Base-by-base conservation (phyloP, 2,797 vertebrate genomes). In the Enteromius afrohamiltoni region DNA sequence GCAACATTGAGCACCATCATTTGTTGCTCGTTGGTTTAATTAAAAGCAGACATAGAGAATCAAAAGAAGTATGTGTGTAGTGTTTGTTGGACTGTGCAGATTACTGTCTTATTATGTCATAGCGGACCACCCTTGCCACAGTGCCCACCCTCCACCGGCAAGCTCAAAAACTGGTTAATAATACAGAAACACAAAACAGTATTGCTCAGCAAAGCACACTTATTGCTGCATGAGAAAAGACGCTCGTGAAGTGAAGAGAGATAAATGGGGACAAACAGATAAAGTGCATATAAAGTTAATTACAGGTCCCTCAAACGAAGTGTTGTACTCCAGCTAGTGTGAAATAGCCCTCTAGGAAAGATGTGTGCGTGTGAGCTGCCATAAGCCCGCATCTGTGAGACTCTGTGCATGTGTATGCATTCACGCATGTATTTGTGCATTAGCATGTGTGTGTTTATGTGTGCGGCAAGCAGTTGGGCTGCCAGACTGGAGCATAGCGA, bases 401-500 rank as follows among this genome's bases (percentile, higher is more conserved):
- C 65, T 71, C 64, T 17, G 51, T 85, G 77, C 75, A 79, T 76
- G 87, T 82, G 87, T 80, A 74, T 75, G 77, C 62, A 69, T 65
- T 58, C 77, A 58, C 45, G 80, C 82, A 71, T 80, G 84, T 77
- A 49, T 84, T 42, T 78, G 75, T 85, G 79, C 79, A 73, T 87
- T 80, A 87, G 85, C 85, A 86, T 85, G 64, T 79, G 73, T 86
- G 85, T 79, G 62, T 65, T 71, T 86, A 73, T 83, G 85, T 69
- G 84, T 67, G 88, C 51, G 73, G 76, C 53, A 93, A 96, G 95
- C 95, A 96, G 95, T 96, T 96, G 95, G 95, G 92, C 93, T 95
- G 95, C 95, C 96, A 97, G 95, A 96, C 95, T 96, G 95, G 92
- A 94, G 94, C 94, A 93, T 93, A 94, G 93, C 92, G 92, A 93